Conservation (phyloP, 92 coral and sea anemone species). For the Palythoa caribaeorum region DNA sequence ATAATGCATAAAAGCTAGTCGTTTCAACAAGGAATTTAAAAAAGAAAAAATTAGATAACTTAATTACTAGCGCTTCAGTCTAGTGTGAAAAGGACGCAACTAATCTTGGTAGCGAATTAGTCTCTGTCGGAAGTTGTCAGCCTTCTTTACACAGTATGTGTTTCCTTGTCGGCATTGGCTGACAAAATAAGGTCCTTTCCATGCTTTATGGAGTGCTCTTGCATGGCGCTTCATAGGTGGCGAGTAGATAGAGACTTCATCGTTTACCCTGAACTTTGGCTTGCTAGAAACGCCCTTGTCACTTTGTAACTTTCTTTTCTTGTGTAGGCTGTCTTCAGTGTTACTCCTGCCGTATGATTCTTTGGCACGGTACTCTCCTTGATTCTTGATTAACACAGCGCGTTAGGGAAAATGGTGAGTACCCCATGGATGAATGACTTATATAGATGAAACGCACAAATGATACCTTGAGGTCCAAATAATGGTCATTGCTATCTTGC, state of each 20-base stretch:
- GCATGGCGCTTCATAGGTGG: constrained; percentile 54
- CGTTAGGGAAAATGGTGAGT: constrained; percentile 1
- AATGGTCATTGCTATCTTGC: constrained; percentile 21
- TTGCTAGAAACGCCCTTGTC: too few relatives aligned
- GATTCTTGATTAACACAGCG: background rate
- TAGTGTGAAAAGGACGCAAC: too few relatives aligned
- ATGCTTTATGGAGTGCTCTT: background rate
- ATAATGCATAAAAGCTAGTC: too few relatives aligned
- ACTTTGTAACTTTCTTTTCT: too few relatives aligned
- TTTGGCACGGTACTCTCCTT: constrained; percentile 9
- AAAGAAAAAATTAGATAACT: too few relatives aligned
- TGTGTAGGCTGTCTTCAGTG: constrained; percentile 1
- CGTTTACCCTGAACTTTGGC: background rate
- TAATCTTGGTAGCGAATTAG: too few relatives aligned
- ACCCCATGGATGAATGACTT: background rate
- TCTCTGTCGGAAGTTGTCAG: too few relatives aligned
- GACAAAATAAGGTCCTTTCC: too few relatives aligned
- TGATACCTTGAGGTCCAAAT: constrained; percentile 46
- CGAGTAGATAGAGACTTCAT: constrained; percentile 25
- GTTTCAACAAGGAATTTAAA: too few relatives aligned
- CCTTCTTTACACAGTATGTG: too few relatives aligned
- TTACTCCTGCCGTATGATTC: constrained; percentile 7
- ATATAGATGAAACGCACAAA: constrained; percentile 42
- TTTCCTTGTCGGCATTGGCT: too few relatives aligned
- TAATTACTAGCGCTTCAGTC: too few relatives aligned